Conservation (phyloP, 2,797 vertebrate genomes). For the Anableps anableps region DNA sequence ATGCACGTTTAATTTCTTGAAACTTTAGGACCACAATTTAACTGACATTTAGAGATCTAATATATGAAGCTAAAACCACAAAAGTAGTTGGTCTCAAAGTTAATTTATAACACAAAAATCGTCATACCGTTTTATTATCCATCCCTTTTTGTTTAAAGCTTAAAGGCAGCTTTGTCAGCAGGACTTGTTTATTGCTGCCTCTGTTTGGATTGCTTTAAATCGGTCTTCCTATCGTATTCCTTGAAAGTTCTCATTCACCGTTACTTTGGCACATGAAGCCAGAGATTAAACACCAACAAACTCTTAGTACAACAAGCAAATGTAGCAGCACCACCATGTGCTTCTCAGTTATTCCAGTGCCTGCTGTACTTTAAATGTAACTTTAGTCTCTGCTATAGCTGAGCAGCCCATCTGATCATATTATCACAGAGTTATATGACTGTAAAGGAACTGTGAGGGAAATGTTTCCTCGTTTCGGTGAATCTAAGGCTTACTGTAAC, state of each 20-base stretch:
- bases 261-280: too few species aligned
- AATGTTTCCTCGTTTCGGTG: slow-evolving; percentile 19
- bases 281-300: too few species aligned
- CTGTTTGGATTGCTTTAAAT: slow-evolving; percentile 30
- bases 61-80: neutral
- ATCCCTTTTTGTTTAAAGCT: slow-evolving; percentile 5
- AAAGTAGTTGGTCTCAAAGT: neutral
- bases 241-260: slow-evolving; percentile 33
- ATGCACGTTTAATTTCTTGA: neutral
- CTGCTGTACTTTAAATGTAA: slow-evolving; percentile 34
- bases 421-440: slow-evolving; percentile 15
- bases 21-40: neutral
- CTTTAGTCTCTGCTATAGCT: slow-evolving; percentile 19
- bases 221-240: slow-evolving; percentile 47
- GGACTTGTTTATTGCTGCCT: slow-evolving; percentile 14
- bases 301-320: slow-evolving; percentile 19
- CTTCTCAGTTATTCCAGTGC: slow-evolving; percentile 30
- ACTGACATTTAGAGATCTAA: slow-evolving; percentile 1
- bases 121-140: neutral
- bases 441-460: slow-evolving; percentile 20
- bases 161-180: neutral
- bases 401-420: slow-evolving; percentile 12
- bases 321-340: slow-evolving; percentile 52
- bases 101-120: neutral
- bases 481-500: neutral